Percentiles rank a stretch among this genome's conserved stretches.
These are phyloP conservation scores for Oreocharis arfaki DNA, from an alignment of 2,113 vertebrate species.

Conservation along the genomic window DNA sequence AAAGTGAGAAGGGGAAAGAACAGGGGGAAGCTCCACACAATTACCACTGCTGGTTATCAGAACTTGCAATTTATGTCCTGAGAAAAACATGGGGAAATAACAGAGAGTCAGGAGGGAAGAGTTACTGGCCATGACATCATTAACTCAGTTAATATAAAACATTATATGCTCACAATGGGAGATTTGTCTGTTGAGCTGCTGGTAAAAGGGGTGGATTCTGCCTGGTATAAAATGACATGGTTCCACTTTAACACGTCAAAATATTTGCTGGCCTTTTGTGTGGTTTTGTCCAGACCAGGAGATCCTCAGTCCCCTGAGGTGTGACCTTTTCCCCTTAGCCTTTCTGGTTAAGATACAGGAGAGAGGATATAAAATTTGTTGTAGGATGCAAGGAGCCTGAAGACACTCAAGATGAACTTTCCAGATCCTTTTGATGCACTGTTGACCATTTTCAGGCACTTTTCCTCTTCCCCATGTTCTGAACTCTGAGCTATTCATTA, in stretches of 20 bases:
- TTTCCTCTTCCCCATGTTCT: not conserved
- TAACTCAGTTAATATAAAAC: not conserved
- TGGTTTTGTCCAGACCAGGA: not conserved
- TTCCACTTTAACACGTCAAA: not conserved
- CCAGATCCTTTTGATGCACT: not conserved
- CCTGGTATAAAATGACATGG: not conserved
- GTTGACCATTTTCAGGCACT: not conserved
- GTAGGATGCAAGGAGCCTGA: not conserved
- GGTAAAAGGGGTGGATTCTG: not conserved
- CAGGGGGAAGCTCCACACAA: accelerated
- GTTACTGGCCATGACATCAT: slow-evolving; percentile 8
- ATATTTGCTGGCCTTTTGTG: not conserved
- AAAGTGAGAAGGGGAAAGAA: not conserved
- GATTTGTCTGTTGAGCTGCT: not conserved
- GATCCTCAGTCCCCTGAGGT: not conserved
- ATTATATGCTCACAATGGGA: not conserved
- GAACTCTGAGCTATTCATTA: not conserved
- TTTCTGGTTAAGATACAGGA: not conserved
- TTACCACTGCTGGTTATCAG: not conserved
- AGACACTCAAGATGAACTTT: not conserved
- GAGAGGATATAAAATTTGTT: not conserved
- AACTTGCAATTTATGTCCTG: not conserved
- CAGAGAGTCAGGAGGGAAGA: not conserved
- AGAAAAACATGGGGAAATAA: not conserved
- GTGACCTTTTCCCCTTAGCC: not conserved